Conservation (phyloP, 2,888 invertebrate genomes). For the Syrphus vitripennis region DNA sequence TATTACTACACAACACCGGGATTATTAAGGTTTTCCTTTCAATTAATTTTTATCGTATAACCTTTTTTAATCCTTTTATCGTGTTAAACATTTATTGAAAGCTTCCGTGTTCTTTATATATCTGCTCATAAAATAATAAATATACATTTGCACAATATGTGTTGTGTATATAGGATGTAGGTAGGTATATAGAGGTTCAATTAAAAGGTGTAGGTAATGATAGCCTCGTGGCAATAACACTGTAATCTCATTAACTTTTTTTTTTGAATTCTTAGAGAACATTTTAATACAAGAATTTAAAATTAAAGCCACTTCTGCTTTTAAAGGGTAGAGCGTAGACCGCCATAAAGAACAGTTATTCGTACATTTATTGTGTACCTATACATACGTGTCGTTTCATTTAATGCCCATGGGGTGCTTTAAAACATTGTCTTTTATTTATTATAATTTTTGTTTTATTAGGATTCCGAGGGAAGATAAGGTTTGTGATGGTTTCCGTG, state of each 20-base stretch:
- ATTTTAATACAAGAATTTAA: neutral
- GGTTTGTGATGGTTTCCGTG: neutral
- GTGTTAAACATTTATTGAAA: neutral
- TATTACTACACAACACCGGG: neutral
- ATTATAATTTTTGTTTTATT: neutral
- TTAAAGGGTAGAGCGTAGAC: neutral
- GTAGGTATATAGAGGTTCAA: no score
- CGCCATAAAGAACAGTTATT: neutral
- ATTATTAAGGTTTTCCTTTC: neutral
- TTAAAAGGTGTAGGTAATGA: neutral
- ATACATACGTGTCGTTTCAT: neutral
- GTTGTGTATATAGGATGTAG: neutral
- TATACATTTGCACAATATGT: neutral
- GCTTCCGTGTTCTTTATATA: neutral
- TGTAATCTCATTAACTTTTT: neutral
- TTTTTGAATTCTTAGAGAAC: neutral
- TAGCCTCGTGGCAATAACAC: neutral
- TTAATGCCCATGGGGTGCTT: neutral
- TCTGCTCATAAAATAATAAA: neutral
- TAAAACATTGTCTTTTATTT: neutral
- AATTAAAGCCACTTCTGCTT: neutral
- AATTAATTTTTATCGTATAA: slow-evolving; percentile 12
- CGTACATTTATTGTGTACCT: neutral
- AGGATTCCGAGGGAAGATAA: neutral
- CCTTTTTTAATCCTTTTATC: slow-evolving; percentile 3